phyloP scores from a whole-genome alignment of 2,113 vertebrate species.

The Myxocyprinus asiaticus region DNA sequence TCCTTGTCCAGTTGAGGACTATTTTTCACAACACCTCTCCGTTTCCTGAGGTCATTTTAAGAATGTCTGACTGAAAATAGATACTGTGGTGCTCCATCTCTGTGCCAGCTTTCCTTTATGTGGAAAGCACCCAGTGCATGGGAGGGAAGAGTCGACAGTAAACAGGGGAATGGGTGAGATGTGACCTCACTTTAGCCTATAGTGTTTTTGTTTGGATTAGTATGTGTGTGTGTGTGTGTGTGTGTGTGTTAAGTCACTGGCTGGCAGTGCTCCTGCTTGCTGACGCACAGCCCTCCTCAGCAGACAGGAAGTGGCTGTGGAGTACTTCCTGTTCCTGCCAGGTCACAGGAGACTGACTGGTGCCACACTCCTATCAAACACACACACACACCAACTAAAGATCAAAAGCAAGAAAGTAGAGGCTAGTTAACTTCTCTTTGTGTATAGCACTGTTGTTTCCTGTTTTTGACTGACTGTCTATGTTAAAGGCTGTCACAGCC shows the following conservation, averaged over 20 bases:
- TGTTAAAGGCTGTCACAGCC: constrained; percentile 11
- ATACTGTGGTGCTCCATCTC: constrained; percentile 19
- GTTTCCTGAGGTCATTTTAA: constrained; percentile 54
- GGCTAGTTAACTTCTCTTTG: constrained; percentile 16
- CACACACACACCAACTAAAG: constrained; percentile 17
- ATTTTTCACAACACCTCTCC: constrained; percentile 54
- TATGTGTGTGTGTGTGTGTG: constrained; percentile 35
- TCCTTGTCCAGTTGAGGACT: constrained; percentile 41
- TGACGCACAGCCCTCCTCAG: constrained; percentile 66
- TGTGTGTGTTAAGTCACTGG: constrained; percentile 56
- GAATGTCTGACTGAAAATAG: constrained; percentile 55
- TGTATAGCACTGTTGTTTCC: constrained; percentile 23
- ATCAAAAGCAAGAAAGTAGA: constrained; percentile 34
- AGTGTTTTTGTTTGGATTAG: constrained; percentile 21
- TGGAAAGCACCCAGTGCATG: not conserved
- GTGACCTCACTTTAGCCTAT: constrained; percentile 20
- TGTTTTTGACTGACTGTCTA: constrained; percentile 37
- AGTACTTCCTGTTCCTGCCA: constrained; percentile 78
- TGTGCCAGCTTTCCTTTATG: constrained; percentile 40
- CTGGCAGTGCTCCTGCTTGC: constrained; percentile 59
- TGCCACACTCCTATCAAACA: constrained; percentile 66
- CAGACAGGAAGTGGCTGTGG: constrained; percentile 73
- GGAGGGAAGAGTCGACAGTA: not conserved
- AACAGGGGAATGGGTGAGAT: constrained; percentile 30
- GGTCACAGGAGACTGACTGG: constrained; percentile 75